Evolutionary conservation across 2,888 invertebrate species (phyloP), one percentile per base, ranked within the genome.

Genomic region (Hyppa rectilinea): DNA sequence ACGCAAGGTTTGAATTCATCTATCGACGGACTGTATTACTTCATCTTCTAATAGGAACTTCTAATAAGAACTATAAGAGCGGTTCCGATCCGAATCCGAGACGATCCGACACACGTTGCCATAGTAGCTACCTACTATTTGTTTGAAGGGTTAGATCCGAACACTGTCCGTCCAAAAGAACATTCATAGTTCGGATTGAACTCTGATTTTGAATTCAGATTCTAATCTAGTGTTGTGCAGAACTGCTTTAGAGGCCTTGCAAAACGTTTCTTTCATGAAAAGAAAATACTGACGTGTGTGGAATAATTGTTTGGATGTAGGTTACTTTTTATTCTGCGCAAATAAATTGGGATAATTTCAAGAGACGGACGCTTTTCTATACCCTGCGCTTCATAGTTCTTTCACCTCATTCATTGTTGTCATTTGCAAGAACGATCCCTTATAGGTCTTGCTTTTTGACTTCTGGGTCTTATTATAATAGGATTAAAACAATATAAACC

Each of bases 401-500:
- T 38, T 47, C 29, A 71, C 9, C 23, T 29, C 14, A 20, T 17
- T 3, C 20, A 47, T 20, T 10, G 5, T 64, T 43, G 20, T 29
- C 10, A 36, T 34, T 59, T 40, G 4, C 17, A 1, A 14, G 29
- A 36, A 63, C 23, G 14, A 50, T 23, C 23, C 26, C n/a, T 34
- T 12, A 14, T 6, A 38, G 5, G 20, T 45, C 26, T 53, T 38
- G 7, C 7, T 52, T 34, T 50, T 67, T 75, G n/a, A n/a, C 9
- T 53, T 47, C 34, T 58, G 17, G 20, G 6, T 6, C 31, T 7
- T 56, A 53, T 40, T 56, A 45, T 23, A 52, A 61, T 55, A 40
- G 10, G 38, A 50, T 40, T 23, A 53, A 29, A 50, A 74, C 20
- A 34, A 56, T 61, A 23, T 43, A 58, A 80, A 75, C 75, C 45